Evolutionary conservation across 2,888 invertebrate genomes (phyloP), one percentile per base, ranked within the genome.

Genomic region (Parascotia fuliginaria): DNA sequence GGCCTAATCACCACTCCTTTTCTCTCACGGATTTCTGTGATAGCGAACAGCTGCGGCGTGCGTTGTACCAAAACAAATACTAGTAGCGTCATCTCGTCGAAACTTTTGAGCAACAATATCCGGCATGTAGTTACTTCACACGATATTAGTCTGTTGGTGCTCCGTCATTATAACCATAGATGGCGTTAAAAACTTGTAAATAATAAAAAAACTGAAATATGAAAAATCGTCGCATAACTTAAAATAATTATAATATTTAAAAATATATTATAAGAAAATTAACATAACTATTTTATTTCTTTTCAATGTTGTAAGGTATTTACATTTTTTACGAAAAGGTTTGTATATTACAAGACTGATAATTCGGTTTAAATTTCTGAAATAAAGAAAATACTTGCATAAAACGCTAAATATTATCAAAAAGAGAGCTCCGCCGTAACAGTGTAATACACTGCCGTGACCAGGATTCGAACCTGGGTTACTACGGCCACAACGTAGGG

Each of bases 401-500:
- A n/a, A 5, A 50, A 37, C 27, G 12, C n/a, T 16, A 11, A 19
- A 6, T 9, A 32, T 32, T 1, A 24, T 28, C 32, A 52, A 51
- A 44, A 52, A 52, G 29, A 42, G 9, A 31, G 13, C 85, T 83
- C 82, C 87, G 77, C 88, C 88, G 77, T 79, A 85, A 87, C 87
- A 88, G 87, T 86, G 85, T 47, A 9, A 4, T 3, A 61, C 86
- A 79, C 80, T 92, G 93, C 92, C 93, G 93, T 94, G 94, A 94
- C 94, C 93, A 94, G 94, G 93, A 93, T 94, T 95, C 94, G 94
- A 95, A 95, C 94, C 95, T 94, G 94, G 94, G 94, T 95, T 95
- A 94, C 94, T 94, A 94, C 94, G 94, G 94, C 94, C 94, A 94
- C 94, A 94, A 94, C 94, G 94, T 93, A 93, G 93, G 93, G 94